Evolutionary conservation across 1,140 invertebrate genomes (phyloP).

Genomic region (Sinonovacula constricta): DNA sequence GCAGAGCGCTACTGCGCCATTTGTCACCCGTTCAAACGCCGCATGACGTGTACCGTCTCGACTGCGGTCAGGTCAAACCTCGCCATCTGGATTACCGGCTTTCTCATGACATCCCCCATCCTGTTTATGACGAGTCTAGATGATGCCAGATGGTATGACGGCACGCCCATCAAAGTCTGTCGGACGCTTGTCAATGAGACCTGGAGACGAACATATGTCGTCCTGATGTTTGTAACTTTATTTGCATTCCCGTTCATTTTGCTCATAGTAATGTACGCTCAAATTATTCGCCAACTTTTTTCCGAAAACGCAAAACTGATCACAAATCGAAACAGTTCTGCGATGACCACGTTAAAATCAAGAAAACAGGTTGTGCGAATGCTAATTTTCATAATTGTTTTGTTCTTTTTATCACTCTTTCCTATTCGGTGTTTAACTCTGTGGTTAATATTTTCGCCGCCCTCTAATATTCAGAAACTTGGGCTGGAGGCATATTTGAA

Average conservation of each 20-base stretch:
- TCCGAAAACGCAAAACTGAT: conserved; percentile 6
- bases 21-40: conserved; percentile 9
- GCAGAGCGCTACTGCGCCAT: conserved; percentile 17
- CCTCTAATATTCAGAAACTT: conserved; percentile 83
- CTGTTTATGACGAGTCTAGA: conserved; percentile 1
- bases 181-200: background rate
- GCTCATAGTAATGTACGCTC: background rate
- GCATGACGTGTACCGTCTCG: conserved; percentile 5
- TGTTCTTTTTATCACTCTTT: conserved; percentile 93
- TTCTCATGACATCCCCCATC: background rate
- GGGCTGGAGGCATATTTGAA: conserved; percentile 91
- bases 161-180: conserved; percentile 10
- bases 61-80: conserved; percentile 1
- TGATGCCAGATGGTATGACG: conserved; percentile 18
- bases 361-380: conserved; percentile 86
- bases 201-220: background rate
- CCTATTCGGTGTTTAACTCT: conserved; percentile 91
- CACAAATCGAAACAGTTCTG: background rate
- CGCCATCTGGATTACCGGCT: conserved; percentile 2
- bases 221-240: conserved; percentile 7
- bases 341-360: background rate
- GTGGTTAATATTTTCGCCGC: conserved; percentile 81
- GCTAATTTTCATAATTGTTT: conserved; percentile 92
- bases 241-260: conserved; percentile 18
- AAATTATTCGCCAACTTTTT: conserved; percentile 2